phyloP scores from a whole-genome alignment of 1,140 invertebrate genomes.

The Gonioctena quinquepunctata region DNA sequence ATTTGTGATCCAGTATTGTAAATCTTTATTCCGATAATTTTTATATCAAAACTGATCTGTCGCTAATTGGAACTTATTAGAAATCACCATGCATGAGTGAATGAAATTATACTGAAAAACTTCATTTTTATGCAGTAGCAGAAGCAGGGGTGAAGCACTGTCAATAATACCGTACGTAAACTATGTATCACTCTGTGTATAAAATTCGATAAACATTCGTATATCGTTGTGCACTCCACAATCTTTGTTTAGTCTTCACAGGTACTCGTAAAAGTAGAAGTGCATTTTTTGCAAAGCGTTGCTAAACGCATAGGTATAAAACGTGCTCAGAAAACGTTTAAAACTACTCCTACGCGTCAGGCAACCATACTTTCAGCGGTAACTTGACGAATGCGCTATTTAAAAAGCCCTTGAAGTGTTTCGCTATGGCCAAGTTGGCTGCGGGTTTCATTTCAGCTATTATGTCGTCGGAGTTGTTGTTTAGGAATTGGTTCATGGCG shows the following conservation, averaged over 20 bases:
- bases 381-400: conserved; percentile 77
- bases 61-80: no score
- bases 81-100: no score
- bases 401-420: conserved; percentile 77
- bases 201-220: no score
- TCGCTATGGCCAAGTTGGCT: conserved; percentile 71
- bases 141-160: not conserved
- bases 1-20: no score
- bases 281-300: no score
- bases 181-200: not conserved
- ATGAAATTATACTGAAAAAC: no score
- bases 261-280: not conserved
- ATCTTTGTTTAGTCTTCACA: not conserved
- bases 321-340: not conserved
- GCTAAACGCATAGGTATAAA: no score
- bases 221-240: not conserved
- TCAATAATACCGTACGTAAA: no score
- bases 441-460: conserved; percentile 83
- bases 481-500: conserved; percentile 83
- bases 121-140: no score
- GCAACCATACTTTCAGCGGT: conserved; percentile 76
- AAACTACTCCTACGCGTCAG: conserved; percentile 41
- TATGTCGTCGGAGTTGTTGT: conserved; percentile 82
- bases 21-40: no score
- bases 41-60: no score